Evolutionary conservation across 1,140 invertebrate species (phyloP), one percentile per base, ranked within the genome.

Genomic region (Drosophila varians): DNA sequence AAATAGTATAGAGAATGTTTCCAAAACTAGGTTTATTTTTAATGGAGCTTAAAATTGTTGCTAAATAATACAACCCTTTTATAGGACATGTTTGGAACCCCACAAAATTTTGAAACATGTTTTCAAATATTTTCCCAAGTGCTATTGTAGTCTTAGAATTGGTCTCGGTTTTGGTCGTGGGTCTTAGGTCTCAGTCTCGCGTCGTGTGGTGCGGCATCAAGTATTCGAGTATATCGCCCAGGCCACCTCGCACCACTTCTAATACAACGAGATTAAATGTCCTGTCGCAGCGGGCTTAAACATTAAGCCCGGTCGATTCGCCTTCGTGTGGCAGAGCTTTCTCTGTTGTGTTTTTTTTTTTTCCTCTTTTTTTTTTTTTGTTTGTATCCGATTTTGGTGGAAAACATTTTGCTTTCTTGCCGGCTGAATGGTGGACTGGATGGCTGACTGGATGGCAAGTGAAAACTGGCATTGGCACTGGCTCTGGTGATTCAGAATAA

Each of bases 251-350:
- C 57, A 74, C 66, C 68, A 34, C 55, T 55, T 55, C 65, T 82
- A 88, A 82, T 87, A 88, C 82, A 82, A 71, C 64, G 60, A 88
- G 82, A 88, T 87, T 87, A 87, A 87, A 87, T 87, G 83, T 87
- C 82, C 82, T 87, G 82, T 88, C 82, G 77, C 77, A 87, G 74
- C 69, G 73, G 77, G 74, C 82, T 87, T 87, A 69, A 36, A 74
- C 83, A 75, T 56, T 87, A 88, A 87, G 77, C 77, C 28, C 57
- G 46, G 58, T 80, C 82, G 64, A 65, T 66, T 65, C 62, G 34
- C 45, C 60, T 52, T 36, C 45, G 47, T 52, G 58, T n/a, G 60
- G 46, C 64, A 51, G 19, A 23, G 60, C 46, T 42, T 42, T 42
- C 16, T 16, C 36, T 47, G 23, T 52, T 23, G 21, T 47, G 23